Conservation (phyloP, 2,888 invertebrate species). For the Mythimna loreyi region DNA sequence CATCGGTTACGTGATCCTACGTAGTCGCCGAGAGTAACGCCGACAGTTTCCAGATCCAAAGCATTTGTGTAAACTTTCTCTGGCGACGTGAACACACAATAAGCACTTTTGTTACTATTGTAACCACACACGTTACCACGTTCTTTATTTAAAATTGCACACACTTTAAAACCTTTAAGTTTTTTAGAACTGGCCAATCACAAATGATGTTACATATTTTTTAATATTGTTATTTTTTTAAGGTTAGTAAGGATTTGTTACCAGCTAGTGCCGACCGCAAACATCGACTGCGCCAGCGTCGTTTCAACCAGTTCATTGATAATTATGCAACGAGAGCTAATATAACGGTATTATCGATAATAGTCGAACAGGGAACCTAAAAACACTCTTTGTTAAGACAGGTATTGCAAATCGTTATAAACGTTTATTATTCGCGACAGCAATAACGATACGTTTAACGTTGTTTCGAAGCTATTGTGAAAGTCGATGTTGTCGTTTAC, state of each 20-base stretch:
- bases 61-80: slow-evolving; percentile 75
- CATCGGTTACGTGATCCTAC: slow-evolving; percentile 47
- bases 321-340: slow-evolving; percentile 82
- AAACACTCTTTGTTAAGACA: slow-evolving; percentile 65
- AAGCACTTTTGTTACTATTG: slow-evolving; percentile 54
- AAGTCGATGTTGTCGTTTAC: slow-evolving; percentile 44
- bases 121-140: slow-evolving; percentile 39
- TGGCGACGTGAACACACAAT: slow-evolving; percentile 58
- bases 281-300: slow-evolving; percentile 74
- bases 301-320: slow-evolving; percentile 71
- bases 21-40: slow-evolving; percentile 37
- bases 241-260: slow-evolving; percentile 64
- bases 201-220: slow-evolving; percentile 22
- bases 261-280: slow-evolving; percentile 75
- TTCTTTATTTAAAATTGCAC: slow-evolving; percentile 34
- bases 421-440: slow-evolving; percentile 40
- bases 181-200: slow-evolving; percentile 21
- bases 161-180: slow-evolving; percentile 19
- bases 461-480: slow-evolving; percentile 46
- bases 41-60: slow-evolving; percentile 65
- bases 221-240: slow-evolving; percentile 38
- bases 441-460: slow-evolving; percentile 45
- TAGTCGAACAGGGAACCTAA: slow-evolving; percentile 58
- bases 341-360: slow-evolving; percentile 81
- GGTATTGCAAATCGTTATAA: slow-evolving; percentile 53